Conservation (phyloP, 2,797 vertebrate species). For the Diplodus sargus region DNA sequence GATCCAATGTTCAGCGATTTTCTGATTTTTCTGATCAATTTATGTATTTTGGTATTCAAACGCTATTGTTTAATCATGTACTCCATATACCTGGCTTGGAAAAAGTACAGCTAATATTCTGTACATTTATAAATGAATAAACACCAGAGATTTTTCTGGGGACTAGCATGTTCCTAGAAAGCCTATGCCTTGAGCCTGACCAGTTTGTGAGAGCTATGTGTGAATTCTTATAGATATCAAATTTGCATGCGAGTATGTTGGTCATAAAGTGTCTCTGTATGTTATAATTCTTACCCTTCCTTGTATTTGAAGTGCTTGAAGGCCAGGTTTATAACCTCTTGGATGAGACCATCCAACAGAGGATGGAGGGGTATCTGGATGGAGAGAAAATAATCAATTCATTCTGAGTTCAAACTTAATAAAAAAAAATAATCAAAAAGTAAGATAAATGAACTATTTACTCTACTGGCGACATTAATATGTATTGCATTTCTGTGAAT, state of each 20-base stretch:
- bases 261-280: neutral
- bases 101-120: no score
- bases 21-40: no score
- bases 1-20: no score
- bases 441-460: neutral
- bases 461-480: neutral
- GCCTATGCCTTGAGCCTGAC: no score
- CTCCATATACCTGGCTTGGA: no score
- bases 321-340: slow-evolving; percentile 97
- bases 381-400: slow-evolving; percentile 37
- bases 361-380: slow-evolving; percentile 98
- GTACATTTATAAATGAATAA: no score
- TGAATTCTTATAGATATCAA: neutral
- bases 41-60: no score
- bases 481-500: neutral
- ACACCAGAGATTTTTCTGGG: no score
- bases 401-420: neutral
- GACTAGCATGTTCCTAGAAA: no score
- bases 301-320: slow-evolving; percentile 99
- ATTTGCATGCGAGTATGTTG: neutral
- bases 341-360: slow-evolving; percentile 96
- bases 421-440: no score
- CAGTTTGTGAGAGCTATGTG: neutral
- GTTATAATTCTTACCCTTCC: slow-evolving; percentile 90
- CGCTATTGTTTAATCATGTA: no score